Base-by-base conservation (phyloP, 2,888 invertebrate genomes). In the Imbricaverruca yamaguchii region DNA sequence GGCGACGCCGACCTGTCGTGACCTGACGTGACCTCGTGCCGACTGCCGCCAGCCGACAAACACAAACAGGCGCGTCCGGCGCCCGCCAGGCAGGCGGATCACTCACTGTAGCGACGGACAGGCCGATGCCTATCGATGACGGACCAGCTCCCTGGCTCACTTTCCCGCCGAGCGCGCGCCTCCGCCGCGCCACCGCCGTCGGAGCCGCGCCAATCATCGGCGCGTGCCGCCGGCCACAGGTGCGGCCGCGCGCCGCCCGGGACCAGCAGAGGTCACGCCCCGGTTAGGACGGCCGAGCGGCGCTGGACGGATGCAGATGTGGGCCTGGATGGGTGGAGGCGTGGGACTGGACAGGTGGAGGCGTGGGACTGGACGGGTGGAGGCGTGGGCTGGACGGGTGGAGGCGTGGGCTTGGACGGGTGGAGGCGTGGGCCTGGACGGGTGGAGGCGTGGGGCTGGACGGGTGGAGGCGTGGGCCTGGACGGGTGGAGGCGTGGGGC, bases 51-150 rank as follows among this genome's bases (percentile, higher is more conserved):
- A 18, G 69, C 25, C 25, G 25, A 15, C 15, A 21, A 10, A 13
- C 21, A 39, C 39, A 39, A 69, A 69, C 69, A 25, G 21, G 39
- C 59, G 65, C 23, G 23, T 9, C 65, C 8, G 15, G 65, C n/a
- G 23, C 10, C 23, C 23, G 65, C 9, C 23, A 1, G 65, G 8
- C 7, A 9, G 65, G 8, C n/a, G 65, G 67, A 67, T 67, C 67
- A 25, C n/a, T 67, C 74, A 74, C 15, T 74, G 74, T 74, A 21
- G 74, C 74, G 74, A 53, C 39, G 6, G 53, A 74, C 74, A 74
- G 74, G 18, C 25, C 18, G 74, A 74, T 74, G 53, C 18, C 23
- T 53, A 74, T 74, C 74, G 4, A 10, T 39, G 74, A 74, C 74
- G 18, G 74, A 74, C 53, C 21, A 74, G 18, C 74, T 8, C 53